A percentile compares a stretch with the other conserved stretches of the same genome.
Conservation (phyloP, 2,797 vertebrate species). For the Gila robusta region DNA sequence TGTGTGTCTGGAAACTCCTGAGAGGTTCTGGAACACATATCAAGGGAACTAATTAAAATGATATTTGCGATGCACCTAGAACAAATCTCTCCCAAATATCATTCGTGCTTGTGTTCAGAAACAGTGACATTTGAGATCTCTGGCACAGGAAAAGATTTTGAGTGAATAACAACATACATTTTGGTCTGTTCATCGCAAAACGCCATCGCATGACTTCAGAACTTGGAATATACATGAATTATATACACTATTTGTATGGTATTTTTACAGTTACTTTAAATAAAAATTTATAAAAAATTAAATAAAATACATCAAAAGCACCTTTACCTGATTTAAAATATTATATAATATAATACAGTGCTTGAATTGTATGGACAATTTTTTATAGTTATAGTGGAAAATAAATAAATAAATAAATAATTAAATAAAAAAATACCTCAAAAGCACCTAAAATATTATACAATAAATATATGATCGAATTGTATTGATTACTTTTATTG, state of each 20-base stretch:
- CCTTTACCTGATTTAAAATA: background rate
- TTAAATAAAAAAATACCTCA: background rate
- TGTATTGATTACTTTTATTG: too few species aligned
- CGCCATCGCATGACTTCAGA: background rate
- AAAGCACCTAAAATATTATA: background rate
- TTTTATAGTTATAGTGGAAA: background rate
- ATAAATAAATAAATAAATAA: too few species aligned
- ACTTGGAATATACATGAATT: background rate
- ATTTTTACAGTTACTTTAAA: background rate
- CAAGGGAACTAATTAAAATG: constrained; percentile 19
- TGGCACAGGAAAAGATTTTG: too few species aligned
- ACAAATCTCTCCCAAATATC: background rate
- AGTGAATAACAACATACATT: background rate
- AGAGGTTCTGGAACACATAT: background rate
- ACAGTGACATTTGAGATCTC: background rate
- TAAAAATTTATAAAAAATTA: background rate
- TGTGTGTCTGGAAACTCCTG: constrained; percentile 11
- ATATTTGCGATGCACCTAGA: background rate
- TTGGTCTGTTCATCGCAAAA: background rate
- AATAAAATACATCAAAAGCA: background rate
- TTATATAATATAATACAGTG: background rate
- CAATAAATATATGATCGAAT: background rate
- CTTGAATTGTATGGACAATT: background rate
- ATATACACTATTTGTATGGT: background rate
- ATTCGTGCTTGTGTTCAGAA: background rate